Evolutionary conservation across 2,888 invertebrate genomes (phyloP).

Genomic region (Eledona agricola): DNA sequence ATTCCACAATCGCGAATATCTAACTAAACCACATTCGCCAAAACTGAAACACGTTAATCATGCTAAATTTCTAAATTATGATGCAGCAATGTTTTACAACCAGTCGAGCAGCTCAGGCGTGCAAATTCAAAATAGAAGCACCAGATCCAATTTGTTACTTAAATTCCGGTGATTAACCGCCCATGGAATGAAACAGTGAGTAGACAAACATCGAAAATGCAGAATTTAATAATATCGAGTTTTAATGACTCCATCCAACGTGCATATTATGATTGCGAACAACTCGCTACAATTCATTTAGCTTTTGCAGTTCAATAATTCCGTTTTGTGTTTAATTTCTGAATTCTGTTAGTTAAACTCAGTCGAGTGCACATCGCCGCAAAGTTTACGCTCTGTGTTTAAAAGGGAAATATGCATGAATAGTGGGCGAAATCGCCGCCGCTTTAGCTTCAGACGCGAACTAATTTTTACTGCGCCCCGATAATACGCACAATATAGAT

Average conservation of each 20-base stretch:
- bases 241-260: conserved; percentile 25
- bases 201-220: conserved; percentile 17
- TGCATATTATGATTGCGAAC: conserved; percentile 16
- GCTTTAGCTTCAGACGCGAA: conserved; percentile 9
- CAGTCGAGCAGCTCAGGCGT: too few relatives aligned
- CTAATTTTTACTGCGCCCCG: conserved; percentile 12
- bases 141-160: conserved; percentile 1
- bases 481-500: conserved; percentile 23
- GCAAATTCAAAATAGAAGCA: too few relatives aligned
- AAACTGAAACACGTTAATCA: too few relatives aligned
- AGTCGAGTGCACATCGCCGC: conserved; percentile 17
- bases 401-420: conserved; percentile 26
- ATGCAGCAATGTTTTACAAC: too few relatives aligned
- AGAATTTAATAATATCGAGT: conserved; percentile 16
- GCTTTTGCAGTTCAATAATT: conserved; percentile 26
- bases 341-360: conserved; percentile 26
- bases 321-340: conserved; percentile 28
- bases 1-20: too few relatives aligned
- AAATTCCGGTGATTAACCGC: conserved; percentile 10
- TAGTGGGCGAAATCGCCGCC: conserved; percentile 18
- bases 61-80: too few relatives aligned
- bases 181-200: conserved; percentile 7
- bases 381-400: conserved; percentile 18
- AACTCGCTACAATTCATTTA: conserved; percentile 25
- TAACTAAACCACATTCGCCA: too few relatives aligned